Evolutionary conservation across 2,888 invertebrate species (phyloP).

Genomic region (Abscondita cerata): DNA sequence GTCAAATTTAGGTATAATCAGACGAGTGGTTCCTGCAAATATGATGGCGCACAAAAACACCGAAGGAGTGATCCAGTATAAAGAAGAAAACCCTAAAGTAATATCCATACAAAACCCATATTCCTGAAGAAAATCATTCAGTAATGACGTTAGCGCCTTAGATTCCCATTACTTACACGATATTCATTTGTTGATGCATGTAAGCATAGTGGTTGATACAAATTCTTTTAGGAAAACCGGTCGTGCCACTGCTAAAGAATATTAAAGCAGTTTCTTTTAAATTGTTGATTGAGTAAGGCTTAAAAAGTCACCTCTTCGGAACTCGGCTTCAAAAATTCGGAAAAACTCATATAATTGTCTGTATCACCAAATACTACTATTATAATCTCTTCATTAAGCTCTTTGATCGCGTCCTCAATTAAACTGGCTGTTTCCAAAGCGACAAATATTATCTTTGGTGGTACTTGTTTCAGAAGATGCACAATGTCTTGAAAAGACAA

Average conservation of each 20-base stretch:
- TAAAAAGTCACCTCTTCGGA: slow-evolving; percentile 33
- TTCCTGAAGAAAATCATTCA: not conserved
- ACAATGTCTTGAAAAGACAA: slow-evolving; percentile 11
- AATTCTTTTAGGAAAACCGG: slow-evolving; percentile 44
- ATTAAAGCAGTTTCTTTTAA: slow-evolving; percentile 37
- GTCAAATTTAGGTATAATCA: slow-evolving; percentile 41
- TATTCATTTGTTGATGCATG: not conserved
- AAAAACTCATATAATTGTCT: slow-evolving; percentile 28
- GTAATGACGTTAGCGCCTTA: not conserved
- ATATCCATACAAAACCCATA: not conserved
- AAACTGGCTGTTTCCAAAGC: slow-evolving; percentile 1
- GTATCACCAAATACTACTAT: slow-evolving; percentile 11
- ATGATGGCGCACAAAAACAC: slow-evolving; percentile 36
- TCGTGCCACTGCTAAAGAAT: slow-evolving; percentile 45
- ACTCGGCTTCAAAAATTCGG: slow-evolving; percentile 9
- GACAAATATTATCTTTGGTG: slow-evolving; percentile 25
- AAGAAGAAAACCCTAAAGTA: slow-evolving; percentile 38
- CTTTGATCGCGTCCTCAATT: not conserved
- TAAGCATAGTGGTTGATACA: slow-evolving; percentile 38
- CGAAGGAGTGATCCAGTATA: slow-evolving; percentile 49
- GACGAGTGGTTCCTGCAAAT: slow-evolving; percentile 39
- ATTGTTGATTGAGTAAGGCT: slow-evolving; percentile 25
- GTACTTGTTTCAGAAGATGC: slow-evolving; percentile 34
- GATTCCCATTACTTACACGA: not conserved
- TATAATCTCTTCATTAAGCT: too few relatives aligned